Base-by-base conservation (phyloP, 2,888 invertebrate genomes). In the Dynastes tityus region DNA sequence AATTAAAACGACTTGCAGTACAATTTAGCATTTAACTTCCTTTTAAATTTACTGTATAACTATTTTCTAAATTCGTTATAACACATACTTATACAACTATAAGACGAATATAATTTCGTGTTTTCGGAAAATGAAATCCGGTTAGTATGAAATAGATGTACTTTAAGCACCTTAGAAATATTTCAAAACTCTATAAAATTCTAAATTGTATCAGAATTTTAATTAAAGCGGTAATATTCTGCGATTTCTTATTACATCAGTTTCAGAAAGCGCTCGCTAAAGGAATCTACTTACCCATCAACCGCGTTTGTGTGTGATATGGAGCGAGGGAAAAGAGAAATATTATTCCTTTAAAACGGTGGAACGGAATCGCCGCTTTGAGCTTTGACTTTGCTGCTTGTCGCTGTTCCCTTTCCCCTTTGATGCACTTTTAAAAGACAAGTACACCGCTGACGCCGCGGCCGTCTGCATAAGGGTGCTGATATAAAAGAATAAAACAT, bases 291-390 rank as follows among this genome's bases (percentile, higher is more conserved):
- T 68, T 68, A 49, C 68, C 49, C 49, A 68, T 68, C 68, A 49
- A 68, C 68, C 49, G 11, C 49, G 74, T 74, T 61, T 63, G 63
- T 63, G 74, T 80, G 80, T 80, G 80, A 81, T 81, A 80, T 82
- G 83, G 80, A 81, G 79, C 81, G 80, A 80, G 81, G 81, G 84
- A 83, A 84, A 68, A 83, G 83, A 85, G 85, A 86, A 86, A 86
- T 86, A 84, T 84, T 85, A 85, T 86, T 85, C 84, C 84, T 84
- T 85, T 83, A 84, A 84, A 85, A 83, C 85, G 85, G 84, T 83
- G 85, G 80, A 81, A 49, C 49, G 49, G 29, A 51, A 78, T 83
- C 82, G 80, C 83, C 82, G 84, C 86, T 85, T 86, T 85, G 84
- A 84, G 83, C 84, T 85, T 85, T 84, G 85, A 84, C 85, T 84